Conservation (phyloP, 1,140 invertebrate genomes). For the Idris sp. region DNA sequence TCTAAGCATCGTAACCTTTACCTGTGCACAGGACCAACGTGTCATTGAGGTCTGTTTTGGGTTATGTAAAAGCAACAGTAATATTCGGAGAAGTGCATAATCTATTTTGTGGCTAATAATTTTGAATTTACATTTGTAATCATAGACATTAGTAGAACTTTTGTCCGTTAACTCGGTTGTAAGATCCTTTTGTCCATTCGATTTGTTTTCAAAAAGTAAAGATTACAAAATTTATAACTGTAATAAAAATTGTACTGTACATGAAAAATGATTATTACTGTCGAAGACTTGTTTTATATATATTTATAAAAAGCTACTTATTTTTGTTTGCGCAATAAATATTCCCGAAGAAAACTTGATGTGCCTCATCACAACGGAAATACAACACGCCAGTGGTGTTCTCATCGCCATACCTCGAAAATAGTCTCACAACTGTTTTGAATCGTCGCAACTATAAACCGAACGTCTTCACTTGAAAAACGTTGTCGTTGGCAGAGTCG, state of each 20-base stretch:
- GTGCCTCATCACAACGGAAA: too few species aligned
- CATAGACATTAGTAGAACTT: constrained; percentile 16
- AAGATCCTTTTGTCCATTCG: constrained; percentile 19
- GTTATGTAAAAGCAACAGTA: constrained; percentile 16
- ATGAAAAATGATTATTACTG: too few species aligned
- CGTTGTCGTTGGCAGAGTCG: constrained; percentile 45
- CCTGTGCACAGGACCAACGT: neutral
- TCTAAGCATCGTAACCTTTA: too few species aligned
- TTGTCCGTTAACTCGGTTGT: constrained; percentile 2
- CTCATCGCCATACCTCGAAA: neutral
- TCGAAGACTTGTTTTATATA: constrained; percentile 3
- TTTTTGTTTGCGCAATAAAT: too few species aligned
- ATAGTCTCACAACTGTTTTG: constrained; percentile 26
- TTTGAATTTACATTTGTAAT: constrained; percentile 48
- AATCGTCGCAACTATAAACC: constrained; percentile 40
- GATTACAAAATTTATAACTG: constrained; percentile 33
- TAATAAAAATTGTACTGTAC: constrained; percentile 20
- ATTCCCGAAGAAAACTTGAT: too few species aligned
- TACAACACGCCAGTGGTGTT: neutral
- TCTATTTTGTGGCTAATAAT: constrained; percentile 28
- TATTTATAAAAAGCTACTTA: too few species aligned
- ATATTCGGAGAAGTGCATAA: constrained; percentile 21
- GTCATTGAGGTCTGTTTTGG: constrained; percentile 4
- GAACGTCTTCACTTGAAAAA: constrained; percentile 39
- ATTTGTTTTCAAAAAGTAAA: constrained; percentile 23